Conservation (phyloP, 1,140 invertebrate species). For the Mya arenaria region DNA sequence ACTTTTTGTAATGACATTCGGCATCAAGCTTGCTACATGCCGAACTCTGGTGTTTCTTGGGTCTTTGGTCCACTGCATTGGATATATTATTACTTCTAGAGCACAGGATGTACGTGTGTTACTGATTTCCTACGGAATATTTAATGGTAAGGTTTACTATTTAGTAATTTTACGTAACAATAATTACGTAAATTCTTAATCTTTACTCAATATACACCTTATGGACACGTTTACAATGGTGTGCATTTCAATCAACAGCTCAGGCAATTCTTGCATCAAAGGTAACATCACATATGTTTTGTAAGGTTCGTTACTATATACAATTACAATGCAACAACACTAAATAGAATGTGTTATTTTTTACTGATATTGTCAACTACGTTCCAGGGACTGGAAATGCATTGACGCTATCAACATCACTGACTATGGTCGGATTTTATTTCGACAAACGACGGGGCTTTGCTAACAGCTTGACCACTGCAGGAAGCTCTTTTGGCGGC, state of each 20-base stretch:
- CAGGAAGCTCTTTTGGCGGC: constrained; percentile 27
- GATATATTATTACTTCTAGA: constrained; percentile 26
- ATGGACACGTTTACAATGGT: too few relatives aligned
- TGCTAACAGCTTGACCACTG: constrained; percentile 33
- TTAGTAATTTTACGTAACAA: too few relatives aligned
- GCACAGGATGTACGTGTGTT: background rate
- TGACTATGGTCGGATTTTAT: constrained; percentile 16
- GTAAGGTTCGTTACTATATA: too few relatives aligned
- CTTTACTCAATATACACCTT: too few relatives aligned
- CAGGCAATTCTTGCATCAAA: too few relatives aligned
- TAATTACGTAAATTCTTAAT: too few relatives aligned
- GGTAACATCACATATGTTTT: too few relatives aligned
- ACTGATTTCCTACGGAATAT: constrained; percentile 32
- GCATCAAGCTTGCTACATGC: constrained; percentile 11
- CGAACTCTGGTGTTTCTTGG: constrained; percentile 16
- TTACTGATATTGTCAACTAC: too few relatives aligned
- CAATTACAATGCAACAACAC: too few relatives aligned
- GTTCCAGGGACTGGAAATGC: constrained; percentile 25
- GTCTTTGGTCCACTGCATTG: background rate
- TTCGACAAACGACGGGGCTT: constrained; percentile 41
- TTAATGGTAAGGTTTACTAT: too few relatives aligned
- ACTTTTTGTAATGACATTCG: constrained; percentile 15
- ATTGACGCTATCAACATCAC: background rate
- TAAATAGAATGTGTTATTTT: too few relatives aligned
- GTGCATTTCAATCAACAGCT: too few relatives aligned